Conservation (phyloP, 2,888 invertebrate genomes). For the Phyllotreta cruciferae region DNA sequence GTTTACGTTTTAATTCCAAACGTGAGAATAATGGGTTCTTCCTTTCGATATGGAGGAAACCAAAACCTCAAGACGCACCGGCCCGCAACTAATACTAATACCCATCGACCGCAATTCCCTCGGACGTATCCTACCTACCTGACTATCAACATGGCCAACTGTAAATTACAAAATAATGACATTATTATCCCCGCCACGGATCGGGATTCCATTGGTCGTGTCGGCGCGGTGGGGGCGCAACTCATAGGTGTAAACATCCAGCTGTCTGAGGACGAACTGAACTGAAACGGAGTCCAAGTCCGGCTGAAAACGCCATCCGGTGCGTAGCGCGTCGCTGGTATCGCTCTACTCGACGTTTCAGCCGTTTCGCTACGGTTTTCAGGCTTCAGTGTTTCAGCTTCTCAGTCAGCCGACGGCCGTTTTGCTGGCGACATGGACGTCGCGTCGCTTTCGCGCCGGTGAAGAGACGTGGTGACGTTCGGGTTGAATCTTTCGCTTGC, state of each 20-base stretch:
- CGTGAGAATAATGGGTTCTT: constrained; percentile 21
- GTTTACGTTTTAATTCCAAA: constrained; percentile 22
- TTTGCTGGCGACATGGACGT: no score
- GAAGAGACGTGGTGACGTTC: not conserved
- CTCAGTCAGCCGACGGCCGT: no score
- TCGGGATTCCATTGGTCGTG: constrained; percentile 50
- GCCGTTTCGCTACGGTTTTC: not conserved
- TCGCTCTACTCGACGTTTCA: not conserved
- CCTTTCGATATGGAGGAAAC: not conserved
- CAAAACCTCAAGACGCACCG: constrained; percentile 26
- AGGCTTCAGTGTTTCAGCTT: no score
- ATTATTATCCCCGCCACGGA: constrained; percentile 58
- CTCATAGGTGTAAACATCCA: constrained; percentile 49
- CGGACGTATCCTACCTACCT: constrained; percentile 47
- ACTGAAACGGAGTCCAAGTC: constrained; percentile 42
- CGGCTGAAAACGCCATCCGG: constrained; percentile 39
- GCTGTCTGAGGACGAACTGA: constrained; percentile 51
- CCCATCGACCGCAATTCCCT: constrained; percentile 34
- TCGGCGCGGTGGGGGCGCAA: constrained; percentile 47
- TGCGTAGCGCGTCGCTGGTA: constrained; percentile 24
- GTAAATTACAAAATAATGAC: constrained; percentile 61
- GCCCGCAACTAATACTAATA: constrained; percentile 25
- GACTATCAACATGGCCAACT: constrained; percentile 56
- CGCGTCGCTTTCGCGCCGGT: not conserved
- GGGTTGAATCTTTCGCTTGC: no score